Evolutionary conservation across 1,140 invertebrate species (phyloP), one percentile per base, ranked within the genome.

Genomic region (Tyrophagus putrescentiae): DNA sequence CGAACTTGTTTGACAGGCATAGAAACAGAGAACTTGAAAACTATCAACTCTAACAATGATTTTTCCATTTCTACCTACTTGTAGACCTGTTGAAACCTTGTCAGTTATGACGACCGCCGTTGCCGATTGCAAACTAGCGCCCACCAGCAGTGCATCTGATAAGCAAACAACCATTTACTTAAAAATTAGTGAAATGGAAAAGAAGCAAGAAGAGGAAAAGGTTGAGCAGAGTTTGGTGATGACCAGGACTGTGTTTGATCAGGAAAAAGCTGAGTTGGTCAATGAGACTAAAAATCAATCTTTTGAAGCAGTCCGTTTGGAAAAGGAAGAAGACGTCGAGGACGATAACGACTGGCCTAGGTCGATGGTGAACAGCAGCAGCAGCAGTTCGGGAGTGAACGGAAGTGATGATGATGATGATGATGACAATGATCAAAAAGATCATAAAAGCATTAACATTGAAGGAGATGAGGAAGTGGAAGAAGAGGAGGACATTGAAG

Each of bases 391-490:
- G 45, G 45, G 6, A 25, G 13, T 6, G 45, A 48, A 21, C 45
- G 45, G 7, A 13, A 11, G 36, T 39, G n/a, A 3, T 42, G 41
- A 42, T 42, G 25, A 39, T 39, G 2, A 42, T 42, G 6, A 42
- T 6, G 44, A 45, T 6, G 44, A 45, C 6, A 27, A 45, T 5
- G 44, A 45, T 5, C 21, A 45, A 6, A 25, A 32, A 13, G 52
- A 54, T 13, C 31, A 29, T 13, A 34, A 54, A 33, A 34, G 39
- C 2, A 25, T 21, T 4, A 34, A 54, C 11, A 16, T 32, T 11
- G 52, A 27, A 3, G 52, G 42, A 16, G 50, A n/a, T 13, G 44
- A 57, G 33, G 57, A 60, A 13, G 59, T 48, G 11, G 61, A 62
- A 28, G 36, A 48, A 18, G 34, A 44, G 32, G 58, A 62, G 16